These are phyloP conservation scores for Apamea crenata DNA, from an alignment of 2,888 invertebrate species.

Conservation along the genomic window DNA sequence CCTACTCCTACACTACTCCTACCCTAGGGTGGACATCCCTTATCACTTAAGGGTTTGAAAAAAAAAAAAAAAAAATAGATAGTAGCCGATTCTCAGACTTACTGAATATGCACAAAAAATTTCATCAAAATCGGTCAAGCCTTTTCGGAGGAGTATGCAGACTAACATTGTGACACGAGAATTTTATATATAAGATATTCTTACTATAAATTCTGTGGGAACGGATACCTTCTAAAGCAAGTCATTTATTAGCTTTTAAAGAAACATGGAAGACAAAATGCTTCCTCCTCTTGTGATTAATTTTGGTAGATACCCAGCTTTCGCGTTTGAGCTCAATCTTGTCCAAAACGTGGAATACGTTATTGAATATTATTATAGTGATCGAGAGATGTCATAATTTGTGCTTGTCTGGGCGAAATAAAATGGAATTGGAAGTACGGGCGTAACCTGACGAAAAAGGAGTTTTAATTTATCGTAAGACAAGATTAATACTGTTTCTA, in stretches of 20 bases:
- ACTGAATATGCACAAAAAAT: no score
- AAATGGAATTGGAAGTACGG: neutral
- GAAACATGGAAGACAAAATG: conserved; percentile 49
- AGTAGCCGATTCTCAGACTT: no score
- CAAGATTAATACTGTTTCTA: neutral
- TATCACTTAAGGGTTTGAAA: no score
- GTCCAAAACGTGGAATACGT: conserved; percentile 41
- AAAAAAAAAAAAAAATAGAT: no score
- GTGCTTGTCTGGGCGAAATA: neutral
- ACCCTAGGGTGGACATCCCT: no score
- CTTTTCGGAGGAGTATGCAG: no score
- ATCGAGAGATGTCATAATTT: conserved; percentile 1
- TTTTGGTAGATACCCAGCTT: conserved; percentile 29
- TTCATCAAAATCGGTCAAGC: no score
- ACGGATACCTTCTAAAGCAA: conserved; percentile 1
- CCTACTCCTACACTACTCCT: no score
- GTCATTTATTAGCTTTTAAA: conserved; percentile 40
- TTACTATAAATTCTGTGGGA: neutral
- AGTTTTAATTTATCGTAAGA: no score
- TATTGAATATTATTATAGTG: conserved; percentile 17
- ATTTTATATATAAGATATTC: no score
- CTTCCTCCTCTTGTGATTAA: conserved; percentile 35
- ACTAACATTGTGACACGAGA: no score
- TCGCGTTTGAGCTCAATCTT: conserved; percentile 23
- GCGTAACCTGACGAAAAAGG: neutral